Percentiles rank a stretch among this genome's conserved stretches.
Evolutionary conservation across 2,113 vertebrate species (phyloP).

Genomic region (Dipodomys stephensi): DNA sequence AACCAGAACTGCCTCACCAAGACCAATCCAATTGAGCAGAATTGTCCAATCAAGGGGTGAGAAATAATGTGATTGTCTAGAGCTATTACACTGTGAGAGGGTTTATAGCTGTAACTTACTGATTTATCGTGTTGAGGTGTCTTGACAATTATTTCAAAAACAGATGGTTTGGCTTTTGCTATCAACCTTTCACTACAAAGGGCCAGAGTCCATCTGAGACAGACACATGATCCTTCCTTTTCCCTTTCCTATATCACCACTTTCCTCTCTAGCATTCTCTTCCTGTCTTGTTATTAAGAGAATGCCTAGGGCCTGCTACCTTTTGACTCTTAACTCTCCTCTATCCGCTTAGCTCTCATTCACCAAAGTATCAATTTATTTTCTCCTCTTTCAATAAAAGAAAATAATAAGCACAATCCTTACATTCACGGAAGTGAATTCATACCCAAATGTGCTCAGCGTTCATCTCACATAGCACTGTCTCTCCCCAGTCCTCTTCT

Average conservation of each 20-base stretch:
- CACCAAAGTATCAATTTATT: background rate
- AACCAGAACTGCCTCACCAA: background rate
- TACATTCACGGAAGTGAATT: slow-evolving; percentile 27
- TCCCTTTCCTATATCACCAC: background rate
- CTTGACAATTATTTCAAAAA: background rate
- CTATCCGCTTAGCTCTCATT: background rate
- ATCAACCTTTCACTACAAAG: background rate
- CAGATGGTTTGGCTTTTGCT: background rate
- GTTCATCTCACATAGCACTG: slow-evolving; percentile 44
- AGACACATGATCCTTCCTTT: background rate
- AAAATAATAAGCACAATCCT: background rate
- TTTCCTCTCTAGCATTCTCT: background rate
- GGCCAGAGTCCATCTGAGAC: background rate
- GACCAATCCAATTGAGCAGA: background rate
- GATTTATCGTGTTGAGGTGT: background rate
- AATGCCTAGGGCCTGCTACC: background rate
- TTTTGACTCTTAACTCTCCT: background rate
- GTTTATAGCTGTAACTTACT: background rate
- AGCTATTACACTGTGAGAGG: background rate
- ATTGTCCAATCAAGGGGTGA: background rate
- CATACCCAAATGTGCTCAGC: background rate
- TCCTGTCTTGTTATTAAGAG: background rate
- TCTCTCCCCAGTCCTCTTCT: slow-evolving; percentile 58
- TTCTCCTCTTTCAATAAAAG: background rate
- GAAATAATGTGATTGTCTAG: background rate